A percentile compares a stretch with the other conserved stretches of the same genome.
phyloP scores from a whole-genome alignment of 2,888 invertebrate genomes.

The Acanthacorydalis orientalis region DNA sequence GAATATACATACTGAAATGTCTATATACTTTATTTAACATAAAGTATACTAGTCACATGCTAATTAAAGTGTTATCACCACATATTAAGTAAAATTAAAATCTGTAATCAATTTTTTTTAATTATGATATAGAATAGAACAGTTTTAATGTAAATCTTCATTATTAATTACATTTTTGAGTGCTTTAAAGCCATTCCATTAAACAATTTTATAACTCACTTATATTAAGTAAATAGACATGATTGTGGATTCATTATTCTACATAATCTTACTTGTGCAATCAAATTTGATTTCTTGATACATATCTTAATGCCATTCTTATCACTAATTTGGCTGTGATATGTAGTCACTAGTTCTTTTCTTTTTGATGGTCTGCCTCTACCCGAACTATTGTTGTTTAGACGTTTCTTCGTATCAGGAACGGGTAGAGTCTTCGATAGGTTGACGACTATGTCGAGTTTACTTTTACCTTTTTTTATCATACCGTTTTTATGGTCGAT shows the following conservation, averaged over 20 bases:
- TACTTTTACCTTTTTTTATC: constrained; percentile 8
- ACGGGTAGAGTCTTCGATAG: neutral
- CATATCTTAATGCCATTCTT: constrained; percentile 52
- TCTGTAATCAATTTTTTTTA: no score
- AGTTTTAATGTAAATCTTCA: no score
- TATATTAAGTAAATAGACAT: neutral
- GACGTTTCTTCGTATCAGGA: constrained; percentile 3
- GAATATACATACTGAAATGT: no score
- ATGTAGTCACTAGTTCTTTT: constrained; percentile 31
- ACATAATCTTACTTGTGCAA: constrained; percentile 18
- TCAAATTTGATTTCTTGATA: constrained; percentile 41
- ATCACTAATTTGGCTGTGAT: constrained; percentile 43
- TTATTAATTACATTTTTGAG: no score
- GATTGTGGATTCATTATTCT: neutral
- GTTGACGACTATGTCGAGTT: neutral
- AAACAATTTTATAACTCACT: neutral
- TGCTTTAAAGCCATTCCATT: no score
- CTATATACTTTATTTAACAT: no score
- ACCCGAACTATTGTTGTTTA: constrained; percentile 14
- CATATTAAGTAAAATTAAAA: no score
- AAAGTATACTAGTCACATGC: no score
- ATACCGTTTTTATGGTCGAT: constrained; percentile 8
- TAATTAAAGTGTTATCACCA: no score
- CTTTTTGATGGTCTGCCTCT: constrained; percentile 28
- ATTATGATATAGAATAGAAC: no score